A percentile compares a stretch with the other conserved stretches of the same genome.
These are phyloP conservation scores for Branchipolynoe longqiensis DNA, from an alignment of 2,888 invertebrate species.

Conservation along the genomic window DNA sequence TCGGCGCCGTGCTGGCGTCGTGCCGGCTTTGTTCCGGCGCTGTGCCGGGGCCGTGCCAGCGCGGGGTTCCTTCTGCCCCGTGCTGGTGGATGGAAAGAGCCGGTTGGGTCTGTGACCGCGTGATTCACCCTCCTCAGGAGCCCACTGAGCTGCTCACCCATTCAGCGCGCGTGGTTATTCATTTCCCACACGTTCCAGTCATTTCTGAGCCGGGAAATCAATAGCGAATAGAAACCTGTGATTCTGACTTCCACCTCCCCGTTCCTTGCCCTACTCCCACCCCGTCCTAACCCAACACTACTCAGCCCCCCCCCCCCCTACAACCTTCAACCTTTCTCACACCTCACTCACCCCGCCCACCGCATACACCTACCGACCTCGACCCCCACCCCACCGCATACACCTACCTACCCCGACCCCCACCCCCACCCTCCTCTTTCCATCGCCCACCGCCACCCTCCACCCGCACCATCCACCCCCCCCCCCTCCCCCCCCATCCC, in stretches of 20 bases:
- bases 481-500: neutral
- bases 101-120: too few relatives aligned
- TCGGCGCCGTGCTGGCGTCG: too few relatives aligned
- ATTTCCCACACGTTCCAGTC: constrained; percentile 8
- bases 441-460: neutral
- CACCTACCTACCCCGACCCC: neutral
- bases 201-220: constrained; percentile 8
- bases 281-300: neutral
- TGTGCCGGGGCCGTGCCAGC: too few relatives aligned
- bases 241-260: neutral
- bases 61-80: too few relatives aligned
- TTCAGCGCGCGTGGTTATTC: neutral
- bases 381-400: too few relatives aligned
- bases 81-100: too few relatives aligned
- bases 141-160: too few relatives aligned
- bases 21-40: too few relatives aligned
- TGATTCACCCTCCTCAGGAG: too few relatives aligned
- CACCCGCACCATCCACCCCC: neutral
- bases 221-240: constrained; percentile 23
- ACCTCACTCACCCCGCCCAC: too few relatives aligned
- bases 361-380: too few relatives aligned
- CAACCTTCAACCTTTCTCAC: neutral
- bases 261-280: neutral
- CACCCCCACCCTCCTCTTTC: neutral
- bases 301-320: neutral